Evolutionary conservation across 2,113 vertebrate genomes (phyloP).

Genomic region (Hippocampus comes): DNA sequence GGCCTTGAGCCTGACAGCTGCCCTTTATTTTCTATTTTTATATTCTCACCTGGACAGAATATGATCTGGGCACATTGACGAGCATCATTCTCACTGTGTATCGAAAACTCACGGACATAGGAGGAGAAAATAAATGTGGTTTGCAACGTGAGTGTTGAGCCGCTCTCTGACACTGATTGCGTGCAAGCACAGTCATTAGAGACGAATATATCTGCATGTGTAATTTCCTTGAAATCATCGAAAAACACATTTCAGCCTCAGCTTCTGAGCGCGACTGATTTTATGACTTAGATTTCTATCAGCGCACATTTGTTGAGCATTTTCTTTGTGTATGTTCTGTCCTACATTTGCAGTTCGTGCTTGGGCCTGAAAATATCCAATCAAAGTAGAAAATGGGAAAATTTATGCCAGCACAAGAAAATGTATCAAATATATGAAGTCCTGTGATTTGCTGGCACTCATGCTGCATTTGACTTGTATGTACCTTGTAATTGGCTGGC

Average conservation of each 20-base stretch:
- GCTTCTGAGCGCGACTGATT: not conserved
- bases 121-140: not conserved
- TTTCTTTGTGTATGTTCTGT: not conserved
- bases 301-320: not conserved
- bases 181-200: conserved; percentile 6
- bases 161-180: not conserved
- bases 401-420: too few species aligned
- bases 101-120: conserved; percentile 5
- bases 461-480: not conserved
- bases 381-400: too few species aligned
- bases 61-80: conserved; percentile 17
- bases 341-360: not conserved
- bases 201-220: conserved; percentile 16
- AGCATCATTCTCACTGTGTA: conserved; percentile 1
- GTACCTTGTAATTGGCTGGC: too few species aligned
- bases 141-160: not conserved
- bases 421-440: not conserved
- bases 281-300: not conserved
- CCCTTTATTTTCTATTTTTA: conserved; percentile 22
- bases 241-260: not conserved
- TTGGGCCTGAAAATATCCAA: not conserved
- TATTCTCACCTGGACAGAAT: conserved; percentile 41
- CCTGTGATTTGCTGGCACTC: not conserved
- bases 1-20: conserved; percentile 34
- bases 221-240: not conserved